Base-by-base conservation (phyloP, 2,888 invertebrate species). In the Microchrysa polita region DNA sequence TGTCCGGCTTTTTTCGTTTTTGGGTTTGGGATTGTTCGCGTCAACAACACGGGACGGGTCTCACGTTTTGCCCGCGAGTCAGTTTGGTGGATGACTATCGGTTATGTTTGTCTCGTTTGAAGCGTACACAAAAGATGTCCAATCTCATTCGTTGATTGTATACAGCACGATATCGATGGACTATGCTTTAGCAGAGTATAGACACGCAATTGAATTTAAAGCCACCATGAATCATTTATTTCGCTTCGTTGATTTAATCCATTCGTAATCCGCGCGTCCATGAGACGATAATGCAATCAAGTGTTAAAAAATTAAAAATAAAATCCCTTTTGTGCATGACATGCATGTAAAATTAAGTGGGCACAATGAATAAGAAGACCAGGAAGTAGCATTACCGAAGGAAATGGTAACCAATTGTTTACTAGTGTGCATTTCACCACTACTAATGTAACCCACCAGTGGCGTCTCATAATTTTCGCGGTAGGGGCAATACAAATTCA, bases 271-370 rank as follows among this genome's bases (percentile, higher is more conserved):
- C 69, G 69, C 69, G 69, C 69, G 55, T 40, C 55, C 40, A 40
- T 27, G 57, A 69, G 55, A 67, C 67, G 53, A 69, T 42, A 69
- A 69, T 69, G 55, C 55, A 55, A 55, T 69, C 69, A 69, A 69
- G 55, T 69, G 69, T 69, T 55, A 55, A 69, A 55, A 55, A 69
- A 69, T 69, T 69, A 69, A 69, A 69, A 69, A 69, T 55, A 34
- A 55, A 55, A 55, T 69, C 55, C 69, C 55, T 69, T n/a, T 69
- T 69, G 55, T 55, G 42, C 69, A 69, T 69, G 57, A 69, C 42
- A 69, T 55, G 55, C 69, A 69, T 69, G 55, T 69, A 69, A 69
- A 55, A 69, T 69, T 55, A 55, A 69, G 69, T 55, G 42, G n/a
- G n/a, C n/a, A n/a, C n/a, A n/a, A n/a, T n/a, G n/a, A n/a, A n/a